phyloP scores from a whole-genome alignment of 1,140 invertebrate genomes.

The Nixonia krombeini region DNA sequence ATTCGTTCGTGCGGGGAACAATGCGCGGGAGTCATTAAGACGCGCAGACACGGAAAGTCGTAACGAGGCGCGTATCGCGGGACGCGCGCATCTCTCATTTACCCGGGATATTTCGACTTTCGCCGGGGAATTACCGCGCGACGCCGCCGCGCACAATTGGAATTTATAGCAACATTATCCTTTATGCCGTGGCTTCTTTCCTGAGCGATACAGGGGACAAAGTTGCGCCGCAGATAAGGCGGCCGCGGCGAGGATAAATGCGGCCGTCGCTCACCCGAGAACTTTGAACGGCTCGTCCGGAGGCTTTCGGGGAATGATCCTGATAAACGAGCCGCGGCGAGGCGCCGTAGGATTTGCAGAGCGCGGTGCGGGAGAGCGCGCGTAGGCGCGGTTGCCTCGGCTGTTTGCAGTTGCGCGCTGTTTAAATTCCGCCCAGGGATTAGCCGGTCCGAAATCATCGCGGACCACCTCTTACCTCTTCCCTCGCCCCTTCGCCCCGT shows the following conservation, averaged over 20 bases:
- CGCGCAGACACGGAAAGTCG: neutral
- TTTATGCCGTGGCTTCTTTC: neutral
- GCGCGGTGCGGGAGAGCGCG: no score
- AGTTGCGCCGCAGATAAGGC: neutral
- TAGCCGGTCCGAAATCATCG: no score
- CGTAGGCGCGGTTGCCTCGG: no score
- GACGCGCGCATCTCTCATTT: neutral
- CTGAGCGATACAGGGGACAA: neutral
- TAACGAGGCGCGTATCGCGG: neutral
- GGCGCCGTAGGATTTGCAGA: no score
- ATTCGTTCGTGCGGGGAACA: neutral
- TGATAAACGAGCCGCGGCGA: neutral
- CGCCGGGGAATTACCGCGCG: no score
- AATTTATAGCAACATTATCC: neutral
- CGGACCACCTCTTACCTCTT: no score
- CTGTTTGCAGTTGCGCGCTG: no score
- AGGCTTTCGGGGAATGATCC: neutral
- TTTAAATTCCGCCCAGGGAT: no score
- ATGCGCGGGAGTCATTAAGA: neutral
- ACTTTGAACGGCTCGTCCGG: neutral
- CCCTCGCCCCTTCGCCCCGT: no score
- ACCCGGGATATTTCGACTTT: no score
- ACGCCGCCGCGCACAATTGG: neutral
- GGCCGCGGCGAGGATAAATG: neutral
- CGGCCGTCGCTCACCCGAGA: neutral